Evolutionary conservation across 2,113 vertebrate genomes (phyloP).

Genomic region (Cynoglossus semilaevis): DNA sequence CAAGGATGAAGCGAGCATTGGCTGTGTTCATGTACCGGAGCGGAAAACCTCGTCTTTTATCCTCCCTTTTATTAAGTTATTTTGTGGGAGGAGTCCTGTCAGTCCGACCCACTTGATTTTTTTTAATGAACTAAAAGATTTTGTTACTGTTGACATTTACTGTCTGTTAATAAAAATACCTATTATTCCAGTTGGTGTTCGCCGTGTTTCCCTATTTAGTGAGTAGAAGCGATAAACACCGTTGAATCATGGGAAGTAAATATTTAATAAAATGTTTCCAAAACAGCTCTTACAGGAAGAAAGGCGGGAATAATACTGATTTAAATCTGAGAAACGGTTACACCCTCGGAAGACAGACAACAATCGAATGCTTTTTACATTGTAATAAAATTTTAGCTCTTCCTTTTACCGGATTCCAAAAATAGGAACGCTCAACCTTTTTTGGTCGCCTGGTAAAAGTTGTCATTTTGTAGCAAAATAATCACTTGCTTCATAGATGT

Average conservation of each 20-base stretch:
- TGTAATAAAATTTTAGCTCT: too few relatives aligned
- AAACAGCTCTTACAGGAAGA: conserved; percentile 38
- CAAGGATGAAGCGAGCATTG: conserved; percentile 24
- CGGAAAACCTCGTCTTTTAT: conserved; percentile 44
- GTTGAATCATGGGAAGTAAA: conserved; percentile 26
- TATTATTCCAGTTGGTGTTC: conserved; percentile 57
- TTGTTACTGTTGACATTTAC: conserved; percentile 78
- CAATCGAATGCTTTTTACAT: background rate
- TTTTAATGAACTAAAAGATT: conserved; percentile 71
- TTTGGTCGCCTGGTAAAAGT: too few relatives aligned
- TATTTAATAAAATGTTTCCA: conserved; percentile 49
- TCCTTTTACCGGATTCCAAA: too few relatives aligned
- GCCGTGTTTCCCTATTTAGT: background rate
- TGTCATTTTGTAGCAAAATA: too few relatives aligned
- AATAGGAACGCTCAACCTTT: too few relatives aligned
- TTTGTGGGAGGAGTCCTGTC: conserved; percentile 82
- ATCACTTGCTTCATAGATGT: too few relatives aligned
- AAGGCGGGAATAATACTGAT: conserved; percentile 63
- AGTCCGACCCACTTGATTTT: conserved; percentile 66
- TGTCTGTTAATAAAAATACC: conserved; percentile 79
- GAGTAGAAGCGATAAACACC: too few relatives aligned
- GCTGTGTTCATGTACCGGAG: conserved; percentile 38
- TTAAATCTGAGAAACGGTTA: background rate
- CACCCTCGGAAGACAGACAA: background rate
- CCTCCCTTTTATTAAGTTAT: conserved; percentile 85